Percentiles rank a stretch among this genome's conserved stretches.
phyloP scores from a whole-genome alignment of 2,797 vertebrate genomes.

The Pangasius krempfi region DNA sequence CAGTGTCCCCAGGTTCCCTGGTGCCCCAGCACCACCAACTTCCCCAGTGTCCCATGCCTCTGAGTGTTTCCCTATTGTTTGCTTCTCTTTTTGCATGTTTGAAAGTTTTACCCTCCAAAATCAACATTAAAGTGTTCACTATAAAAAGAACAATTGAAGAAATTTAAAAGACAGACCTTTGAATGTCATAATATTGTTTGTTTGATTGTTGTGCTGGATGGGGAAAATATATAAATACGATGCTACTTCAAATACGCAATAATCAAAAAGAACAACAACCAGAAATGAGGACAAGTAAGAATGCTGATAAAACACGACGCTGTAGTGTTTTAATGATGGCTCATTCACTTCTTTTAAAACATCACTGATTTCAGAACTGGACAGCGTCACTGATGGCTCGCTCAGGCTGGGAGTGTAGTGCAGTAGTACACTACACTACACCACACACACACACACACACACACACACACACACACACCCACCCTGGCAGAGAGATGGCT shows the following conservation, averaged over 20 bases:
- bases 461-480: slow-evolving; percentile 21
- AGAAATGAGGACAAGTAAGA: not conserved
- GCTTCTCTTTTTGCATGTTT: not conserved
- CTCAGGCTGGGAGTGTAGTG: not conserved
- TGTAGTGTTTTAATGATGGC: not conserved
- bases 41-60: not conserved
- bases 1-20: not conserved
- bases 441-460: not conserved
- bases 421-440: too few species aligned
- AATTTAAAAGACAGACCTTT: not conserved
- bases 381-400: slow-evolving; percentile 33
- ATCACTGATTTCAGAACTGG: slow-evolving; percentile 35
- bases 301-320: not conserved
- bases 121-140: not conserved
- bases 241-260: too few species aligned
- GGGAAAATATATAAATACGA: not conserved
- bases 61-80: not conserved
- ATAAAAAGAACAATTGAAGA: not conserved
- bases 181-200: not conserved
- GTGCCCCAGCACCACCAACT: not conserved
- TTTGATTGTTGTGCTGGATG: not conserved
- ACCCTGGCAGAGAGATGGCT: not conserved
- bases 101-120: not conserved
- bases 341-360: not conserved
- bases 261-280: not conserved